Evolutionary conservation across 1,140 invertebrate genomes (phyloP).

Genomic region (Cydia pomonella): DNA sequence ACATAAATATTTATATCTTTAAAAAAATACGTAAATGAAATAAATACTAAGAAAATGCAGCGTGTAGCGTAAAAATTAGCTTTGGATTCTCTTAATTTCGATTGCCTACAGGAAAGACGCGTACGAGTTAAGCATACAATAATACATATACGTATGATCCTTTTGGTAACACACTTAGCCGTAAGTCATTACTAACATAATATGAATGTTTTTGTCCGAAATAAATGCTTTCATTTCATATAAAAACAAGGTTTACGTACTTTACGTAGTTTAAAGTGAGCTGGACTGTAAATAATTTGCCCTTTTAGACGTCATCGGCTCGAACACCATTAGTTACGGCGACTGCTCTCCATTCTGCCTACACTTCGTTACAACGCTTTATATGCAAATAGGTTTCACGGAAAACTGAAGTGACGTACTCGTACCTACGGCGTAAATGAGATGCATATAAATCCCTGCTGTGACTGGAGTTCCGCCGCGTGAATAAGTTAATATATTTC

Average conservation of each 20-base stretch:
- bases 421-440: background rate
- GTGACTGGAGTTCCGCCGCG: background rate
- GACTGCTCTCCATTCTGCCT: background rate
- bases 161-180: too few relatives aligned
- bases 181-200: too few relatives aligned
- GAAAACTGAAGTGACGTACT: background rate
- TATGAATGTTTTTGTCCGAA: too few relatives aligned
- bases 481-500: background rate
- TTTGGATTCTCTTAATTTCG: too few relatives aligned
- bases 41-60: too few relatives aligned
- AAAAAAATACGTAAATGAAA: too few relatives aligned
- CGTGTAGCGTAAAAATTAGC: too few relatives aligned
- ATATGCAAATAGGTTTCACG: background rate
- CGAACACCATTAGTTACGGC: background rate
- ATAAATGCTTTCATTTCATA: too few relatives aligned
- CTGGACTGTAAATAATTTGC: background rate
- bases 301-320: background rate
- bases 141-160: too few relatives aligned
- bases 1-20: too few relatives aligned
- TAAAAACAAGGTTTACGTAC: background rate
- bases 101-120: too few relatives aligned
- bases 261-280: background rate
- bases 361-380: background rate
- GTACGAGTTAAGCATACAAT: too few relatives aligned
- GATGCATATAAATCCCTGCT: background rate